phyloP scores from a whole-genome alignment of 30 jellyfish, hydroid and myxozoan genomes.

The Mastigias papua region DNA sequence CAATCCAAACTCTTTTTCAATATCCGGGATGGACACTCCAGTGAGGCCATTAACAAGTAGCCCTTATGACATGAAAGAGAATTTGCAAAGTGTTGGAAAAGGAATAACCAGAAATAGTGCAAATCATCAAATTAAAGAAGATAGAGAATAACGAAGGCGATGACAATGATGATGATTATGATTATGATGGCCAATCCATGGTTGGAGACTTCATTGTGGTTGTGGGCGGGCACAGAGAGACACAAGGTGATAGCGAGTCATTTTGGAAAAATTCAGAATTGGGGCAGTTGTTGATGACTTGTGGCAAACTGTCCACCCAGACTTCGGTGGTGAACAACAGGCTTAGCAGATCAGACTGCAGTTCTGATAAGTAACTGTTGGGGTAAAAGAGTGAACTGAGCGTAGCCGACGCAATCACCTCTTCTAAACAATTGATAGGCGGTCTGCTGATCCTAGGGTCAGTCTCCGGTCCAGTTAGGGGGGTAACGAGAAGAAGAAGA shows the following conservation, averaged over 20 bases:
- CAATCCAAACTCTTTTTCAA: conserved; percentile 92
- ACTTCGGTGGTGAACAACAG: too few relatives aligned
- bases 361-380: too few relatives aligned
- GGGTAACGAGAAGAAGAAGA: background rate
- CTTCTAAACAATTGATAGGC: too few relatives aligned
- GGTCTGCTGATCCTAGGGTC: background rate
- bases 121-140: background rate
- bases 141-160: conserved; percentile 2
- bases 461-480: background rate
- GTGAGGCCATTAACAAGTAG: conserved; percentile 72
- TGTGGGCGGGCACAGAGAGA: background rate
- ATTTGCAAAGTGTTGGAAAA: too few relatives aligned
- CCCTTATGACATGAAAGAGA: conserved; percentile 3
- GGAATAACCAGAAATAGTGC: background rate
- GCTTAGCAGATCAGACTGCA: too few relatives aligned
- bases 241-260: background rate
- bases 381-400: background rate
- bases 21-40: conserved; percentile 67
- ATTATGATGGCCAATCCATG: too few relatives aligned
- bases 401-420: too few relatives aligned
- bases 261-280: too few relatives aligned
- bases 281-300: too few relatives aligned
- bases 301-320: too few relatives aligned
- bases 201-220: too few relatives aligned
- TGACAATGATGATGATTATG: too few relatives aligned